Base-by-base conservation (phyloP, 2,797 vertebrate species). In the Poeciliopsis gracilis region DNA sequence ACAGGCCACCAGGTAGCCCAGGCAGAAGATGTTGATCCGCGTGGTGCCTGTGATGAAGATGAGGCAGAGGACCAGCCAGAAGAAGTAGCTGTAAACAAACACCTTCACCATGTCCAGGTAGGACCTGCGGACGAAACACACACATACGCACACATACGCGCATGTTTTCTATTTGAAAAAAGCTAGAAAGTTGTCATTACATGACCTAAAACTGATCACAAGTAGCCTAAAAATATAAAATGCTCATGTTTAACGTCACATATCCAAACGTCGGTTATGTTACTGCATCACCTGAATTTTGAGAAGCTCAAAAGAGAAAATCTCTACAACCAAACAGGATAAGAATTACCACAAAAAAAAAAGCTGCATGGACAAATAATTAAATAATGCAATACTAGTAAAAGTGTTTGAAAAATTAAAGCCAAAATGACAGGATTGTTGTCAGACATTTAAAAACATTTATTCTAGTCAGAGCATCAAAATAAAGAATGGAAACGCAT, bases 11-110 rank as follows among this genome's bases (percentile, higher is more conserved):
- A 97, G 91, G 90, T 96, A 96, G 33, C 96, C 94, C 66, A 96
- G 80, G 36, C 95, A 96, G 82, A 95, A 93, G 83, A 96, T 90
- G 78, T 91, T 96, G 85, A 96, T 95, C 28, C 93, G 84, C 0
- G 94, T 95, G 1, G 92, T 97, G 61, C 95, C 96, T 0, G 91
- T 96, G 90, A 97, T 95, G 87, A 97, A 97, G 87, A 96, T 95
- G 77, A 96, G 94, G 73, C 96, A 96, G 16, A 97, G 92, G 80
- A 96, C 95, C 88, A 96, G 89, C 96, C 96, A 96, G 93, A 97
- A 97, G 88, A 95, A 95, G 78, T 95, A 96, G 81, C 88, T 92
- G 89, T 96, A 97, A 18, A 95, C 87, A 86, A 96, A 94, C 30
- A 96, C 94, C 81, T 96, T 96, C 36, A 87, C 89, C 95, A 95